Base-by-base conservation (phyloP, 2,797 vertebrate species). In the Microtus agrestis region DNA sequence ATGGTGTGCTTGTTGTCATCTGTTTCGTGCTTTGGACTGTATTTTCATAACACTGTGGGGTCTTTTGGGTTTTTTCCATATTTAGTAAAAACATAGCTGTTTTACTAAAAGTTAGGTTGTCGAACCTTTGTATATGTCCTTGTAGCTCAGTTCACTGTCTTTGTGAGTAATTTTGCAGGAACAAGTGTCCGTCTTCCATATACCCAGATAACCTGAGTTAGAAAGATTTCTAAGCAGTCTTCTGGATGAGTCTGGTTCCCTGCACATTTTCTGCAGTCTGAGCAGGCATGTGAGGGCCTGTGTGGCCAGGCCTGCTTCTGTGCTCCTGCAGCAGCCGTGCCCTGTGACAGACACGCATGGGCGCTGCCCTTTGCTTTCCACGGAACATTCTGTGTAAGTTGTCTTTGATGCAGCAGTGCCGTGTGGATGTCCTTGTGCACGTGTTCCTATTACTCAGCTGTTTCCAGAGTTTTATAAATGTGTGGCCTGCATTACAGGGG, bases 281-380 rank as follows among this genome's bases (percentile, higher is more conserved):
- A 93, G 17, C 90, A 87, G 89, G 67, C 54, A 84, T 3, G 40
- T 21, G 67, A 97, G 82, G 74, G 19, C 77, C 82, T 46, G 51
- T 85, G 25, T 84, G 67, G 61, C 27, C 89, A 43, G 15, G 65
- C 91, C 91, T 92, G 61, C 93, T 92, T 84, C 65, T 95, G 88
- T 92, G 21, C 73, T 71, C 27, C 69, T 71, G 56, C 76, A 96
- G 67, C 91, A 90, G 15, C 46, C 85, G 0, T 87, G n/a, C 84
- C 76, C 1, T 80, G 19, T 91, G 93, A 89, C 93, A 73, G 56
- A 81, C 6, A 87, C 81, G 27, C 63, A 89, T 92, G 40, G 94
- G 27, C 11, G 40, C 80, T 37, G 73, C 79, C 54, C 81, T 92
- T 93, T 97, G 95, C 61, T 91, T 76, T 59, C 91, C 91, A 31